Evolutionary conservation across 2,888 invertebrate species (phyloP), one percentile per base, ranked within the genome.

Genomic region (Scaptomyza flava): DNA sequence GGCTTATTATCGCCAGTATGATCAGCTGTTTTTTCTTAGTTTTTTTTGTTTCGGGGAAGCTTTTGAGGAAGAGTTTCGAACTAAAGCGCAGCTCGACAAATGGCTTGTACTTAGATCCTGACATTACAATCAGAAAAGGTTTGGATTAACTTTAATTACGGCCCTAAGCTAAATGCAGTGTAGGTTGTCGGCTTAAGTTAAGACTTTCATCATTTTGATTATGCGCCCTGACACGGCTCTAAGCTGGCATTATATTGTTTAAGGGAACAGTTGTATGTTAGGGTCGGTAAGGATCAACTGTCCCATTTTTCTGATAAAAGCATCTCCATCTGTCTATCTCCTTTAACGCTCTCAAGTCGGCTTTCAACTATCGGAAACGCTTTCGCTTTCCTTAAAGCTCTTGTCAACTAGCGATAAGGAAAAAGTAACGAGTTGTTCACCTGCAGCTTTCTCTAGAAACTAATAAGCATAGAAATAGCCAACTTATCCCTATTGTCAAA

Each of bases 1-100:
- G 23, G 27, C 38, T 51, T 34, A 48, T 43, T 57, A 54, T 67
- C 67, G 47, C 43, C 72, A 47, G 58, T 46, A 34, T 45, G 42
- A 62, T 56, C 71, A 65, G 59, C 56, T 46, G 47, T 42, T 50
- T 23, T 14, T 36, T 20, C 11, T 20, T 11, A 0, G 20, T 3
- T 42, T 17, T n/a, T 50, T 42, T 5, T 20, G 4, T 2, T 42
- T 9, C 17, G 38, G 11, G n/a, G 1, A 9, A 23, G 42, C 58
- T 51, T 51, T 52, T 31, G 17, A 12, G 12, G 9, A 20, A 23
- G 45, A 68, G 56, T 52, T 62, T 50, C 45, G 17, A 6, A 3
- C 20, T 33, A 20, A 50, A 63, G 38, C 59, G 27, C 42, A 48
- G 9, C 34, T 67, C 41, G 11, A 14, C 9, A 36, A 36, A 51